A percentile compares a stretch with the other conserved stretches of the same genome.
Evolutionary conservation across 2,113 vertebrate genomes (phyloP).

Genomic region (Sclerurus mexicanus): DNA sequence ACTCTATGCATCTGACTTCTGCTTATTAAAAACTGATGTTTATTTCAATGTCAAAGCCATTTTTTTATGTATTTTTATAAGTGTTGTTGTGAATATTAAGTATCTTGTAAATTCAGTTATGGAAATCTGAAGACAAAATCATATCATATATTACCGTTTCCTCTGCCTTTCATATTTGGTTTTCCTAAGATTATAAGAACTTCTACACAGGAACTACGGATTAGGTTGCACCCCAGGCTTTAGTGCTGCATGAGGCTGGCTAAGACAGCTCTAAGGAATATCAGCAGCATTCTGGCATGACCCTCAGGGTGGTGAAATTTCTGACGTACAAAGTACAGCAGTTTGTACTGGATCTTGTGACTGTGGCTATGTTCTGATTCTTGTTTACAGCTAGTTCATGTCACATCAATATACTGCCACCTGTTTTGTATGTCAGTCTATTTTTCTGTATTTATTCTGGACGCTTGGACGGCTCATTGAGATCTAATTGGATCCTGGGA

Average conservation of each 20-base stretch:
- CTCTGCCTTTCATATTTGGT: not conserved
- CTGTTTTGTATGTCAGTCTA: not conserved
- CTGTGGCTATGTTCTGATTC: not conserved
- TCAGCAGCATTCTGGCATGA: not conserved
- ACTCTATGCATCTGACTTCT: not conserved
- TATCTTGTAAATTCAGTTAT: not conserved
- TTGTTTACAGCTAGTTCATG: not conserved
- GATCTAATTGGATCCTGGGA: not conserved
- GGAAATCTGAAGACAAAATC: not conserved
- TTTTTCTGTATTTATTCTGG: not conserved
- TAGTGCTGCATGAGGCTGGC: not conserved
- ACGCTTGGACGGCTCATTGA: not conserved
- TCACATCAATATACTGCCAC: not conserved
- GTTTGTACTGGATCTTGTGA: not conserved
- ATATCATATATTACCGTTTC: not conserved
- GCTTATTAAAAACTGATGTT: not conserved
- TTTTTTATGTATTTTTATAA: not conserved
- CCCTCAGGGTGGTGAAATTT: not conserved
- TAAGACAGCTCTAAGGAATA: not conserved
- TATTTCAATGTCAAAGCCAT: not conserved
- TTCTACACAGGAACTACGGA: not conserved
- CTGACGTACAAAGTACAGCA: not conserved
- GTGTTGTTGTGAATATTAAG: not conserved
- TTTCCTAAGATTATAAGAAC: not conserved
- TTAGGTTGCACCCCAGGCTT: not conserved